phyloP scores from a whole-genome alignment of 1,140 invertebrate genomes.

The Macrocentrus cingulum region DNA sequence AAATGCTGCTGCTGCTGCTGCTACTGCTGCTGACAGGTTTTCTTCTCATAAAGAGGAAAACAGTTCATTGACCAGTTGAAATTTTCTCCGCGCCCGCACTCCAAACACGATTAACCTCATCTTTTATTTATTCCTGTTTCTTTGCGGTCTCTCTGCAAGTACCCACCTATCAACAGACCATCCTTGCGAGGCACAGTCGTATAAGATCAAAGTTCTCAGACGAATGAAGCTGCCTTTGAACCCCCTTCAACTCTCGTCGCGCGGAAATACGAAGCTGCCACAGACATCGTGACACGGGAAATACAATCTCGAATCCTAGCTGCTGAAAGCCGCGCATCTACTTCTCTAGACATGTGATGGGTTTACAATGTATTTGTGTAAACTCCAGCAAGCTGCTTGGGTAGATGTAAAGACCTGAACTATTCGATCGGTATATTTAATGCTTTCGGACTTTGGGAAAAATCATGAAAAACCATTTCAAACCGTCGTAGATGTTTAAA shows the following conservation, averaged over 20 bases:
- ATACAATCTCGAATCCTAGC: slow-evolving; percentile 16
- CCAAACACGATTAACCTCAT: no score
- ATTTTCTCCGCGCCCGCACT: slow-evolving; percentile 7
- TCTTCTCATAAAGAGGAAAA: no score
- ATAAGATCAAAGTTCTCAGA: neutral
- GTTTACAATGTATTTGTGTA: neutral
- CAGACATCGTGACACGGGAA: neutral
- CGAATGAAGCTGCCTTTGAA: neutral
- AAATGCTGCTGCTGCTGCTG: slow-evolving; percentile 48
- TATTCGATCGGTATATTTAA: no score
- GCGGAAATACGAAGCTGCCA: slow-evolving; percentile 1
- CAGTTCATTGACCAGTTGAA: slow-evolving; percentile 11
- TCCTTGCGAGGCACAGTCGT: no score
- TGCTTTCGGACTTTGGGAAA: no score
- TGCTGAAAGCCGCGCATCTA: slow-evolving; percentile 10
- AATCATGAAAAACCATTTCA: no score
- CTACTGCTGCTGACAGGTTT: slow-evolving; percentile 31
- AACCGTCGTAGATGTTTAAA: no score
- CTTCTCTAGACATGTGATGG: neutral
- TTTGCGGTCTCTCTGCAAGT: no score
- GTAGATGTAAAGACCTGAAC: no score
- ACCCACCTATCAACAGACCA: no score
- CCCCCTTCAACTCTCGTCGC: neutral
- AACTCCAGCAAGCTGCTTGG: neutral
- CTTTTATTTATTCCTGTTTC: no score